These are phyloP conservation scores for Alca torda DNA, from an alignment of 2,797 vertebrate species.

Conservation along the genomic window DNA sequence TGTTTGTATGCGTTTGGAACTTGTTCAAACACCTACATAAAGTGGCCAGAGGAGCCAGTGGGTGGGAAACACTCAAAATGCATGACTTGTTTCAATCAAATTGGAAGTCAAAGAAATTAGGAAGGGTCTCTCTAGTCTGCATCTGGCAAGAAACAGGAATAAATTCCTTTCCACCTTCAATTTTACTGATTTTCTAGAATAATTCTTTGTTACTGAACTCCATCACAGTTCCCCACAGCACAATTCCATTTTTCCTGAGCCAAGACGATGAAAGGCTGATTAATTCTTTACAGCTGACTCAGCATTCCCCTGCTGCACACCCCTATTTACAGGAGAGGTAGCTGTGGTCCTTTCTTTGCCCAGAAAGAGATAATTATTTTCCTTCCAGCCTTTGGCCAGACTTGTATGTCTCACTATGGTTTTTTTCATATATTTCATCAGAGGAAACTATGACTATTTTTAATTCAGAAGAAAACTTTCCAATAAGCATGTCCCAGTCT, in stretches of 20 bases:
- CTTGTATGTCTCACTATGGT: neutral
- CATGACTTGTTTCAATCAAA: neutral
- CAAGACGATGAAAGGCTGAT: neutral
- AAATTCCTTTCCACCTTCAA: neutral
- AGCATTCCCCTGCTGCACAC: neutral
- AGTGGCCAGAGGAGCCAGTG: neutral
- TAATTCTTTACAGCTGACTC: slow-evolving; percentile 25
- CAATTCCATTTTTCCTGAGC: neutral
- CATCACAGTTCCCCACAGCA: neutral
- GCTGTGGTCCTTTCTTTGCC: neutral
- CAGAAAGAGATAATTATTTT: neutral
- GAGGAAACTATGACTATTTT: neutral
- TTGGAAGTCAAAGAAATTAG: neutral
- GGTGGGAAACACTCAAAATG: neutral
- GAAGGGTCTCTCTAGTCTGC: neutral
- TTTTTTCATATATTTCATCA: neutral
- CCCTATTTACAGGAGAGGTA: neutral
- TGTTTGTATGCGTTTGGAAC: neutral
- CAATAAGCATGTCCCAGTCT: neutral
- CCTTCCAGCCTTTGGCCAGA: neutral
- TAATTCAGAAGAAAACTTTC: neutral
- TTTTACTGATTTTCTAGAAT: neutral
- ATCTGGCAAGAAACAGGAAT: neutral
- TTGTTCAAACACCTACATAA: neutral
- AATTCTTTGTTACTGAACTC: neutral